phyloP scores from a whole-genome alignment of 2,797 vertebrate genomes.

The Sebastes paucispinis region DNA sequence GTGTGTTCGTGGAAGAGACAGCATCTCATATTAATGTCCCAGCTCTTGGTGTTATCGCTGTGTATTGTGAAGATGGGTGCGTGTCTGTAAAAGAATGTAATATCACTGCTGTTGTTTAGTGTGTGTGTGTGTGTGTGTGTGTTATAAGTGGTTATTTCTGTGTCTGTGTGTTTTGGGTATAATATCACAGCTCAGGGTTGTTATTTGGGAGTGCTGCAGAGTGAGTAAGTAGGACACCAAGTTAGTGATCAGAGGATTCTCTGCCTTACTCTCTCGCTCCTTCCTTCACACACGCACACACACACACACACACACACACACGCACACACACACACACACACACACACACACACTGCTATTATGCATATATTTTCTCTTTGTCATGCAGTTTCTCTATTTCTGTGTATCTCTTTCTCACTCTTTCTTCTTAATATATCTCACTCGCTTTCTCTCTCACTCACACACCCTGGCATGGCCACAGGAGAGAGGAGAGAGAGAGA shows the following conservation, averaged over 20 bases:
- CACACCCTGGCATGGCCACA: slow-evolving; percentile 21
- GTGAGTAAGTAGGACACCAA: slow-evolving; percentile 68
- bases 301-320: neutral
- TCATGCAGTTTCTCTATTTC: slow-evolving; percentile 30
- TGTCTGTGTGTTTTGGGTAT: slow-evolving; percentile 38
- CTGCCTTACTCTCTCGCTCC: slow-evolving; percentile 25
- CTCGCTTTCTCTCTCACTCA: neutral
- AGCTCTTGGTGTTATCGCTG: slow-evolving; percentile 15
- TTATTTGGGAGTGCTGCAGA: slow-evolving; percentile 62
- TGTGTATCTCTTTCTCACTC: slow-evolving; percentile 10
- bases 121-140: neutral
- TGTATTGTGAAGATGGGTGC: slow-evolving; percentile 32
- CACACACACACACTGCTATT: neutral
- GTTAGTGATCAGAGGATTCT: slow-evolving; percentile 60
- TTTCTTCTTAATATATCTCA: slow-evolving; percentile 16
- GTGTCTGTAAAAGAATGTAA: slow-evolving; percentile 15
- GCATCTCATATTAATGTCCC: slow-evolving; percentile 33
- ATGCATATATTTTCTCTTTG: slow-evolving; percentile 20
- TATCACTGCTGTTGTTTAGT: neutral
- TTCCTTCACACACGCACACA: neutral
- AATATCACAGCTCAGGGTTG: slow-evolving; percentile 57
- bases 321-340: neutral
- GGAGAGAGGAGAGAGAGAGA: slow-evolving; percentile 24
- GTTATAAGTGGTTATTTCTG: slow-evolving; percentile 8
- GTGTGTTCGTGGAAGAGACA: slow-evolving; percentile 15